Percentiles rank a stretch among this genome's conserved stretches.
Conservation (phyloP, 2,888 invertebrate genomes). For the Noctua fimbriata region DNA sequence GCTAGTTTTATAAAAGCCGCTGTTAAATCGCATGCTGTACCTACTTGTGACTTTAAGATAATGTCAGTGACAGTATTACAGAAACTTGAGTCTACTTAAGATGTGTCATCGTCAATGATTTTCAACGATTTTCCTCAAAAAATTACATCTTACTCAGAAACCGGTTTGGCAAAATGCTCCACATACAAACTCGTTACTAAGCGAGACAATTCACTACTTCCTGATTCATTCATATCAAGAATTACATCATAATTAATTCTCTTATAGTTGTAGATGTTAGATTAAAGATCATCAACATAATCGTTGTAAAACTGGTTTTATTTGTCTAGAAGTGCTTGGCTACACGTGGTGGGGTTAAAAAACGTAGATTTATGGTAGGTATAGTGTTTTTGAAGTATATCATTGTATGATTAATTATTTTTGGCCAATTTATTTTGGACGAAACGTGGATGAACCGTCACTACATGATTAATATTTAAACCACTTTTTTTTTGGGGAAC, state of each 20-base stretch:
- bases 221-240: conserved; percentile 54
- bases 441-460: neutral
- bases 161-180: conserved; percentile 25
- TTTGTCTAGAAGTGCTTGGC: conserved; percentile 4
- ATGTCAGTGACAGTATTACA: no score
- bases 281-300: conserved; percentile 46
- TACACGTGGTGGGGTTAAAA: conserved; percentile 31
- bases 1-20: no score
- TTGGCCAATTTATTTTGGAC: neutral
- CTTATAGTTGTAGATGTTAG: conserved; percentile 50
- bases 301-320: conserved; percentile 49
- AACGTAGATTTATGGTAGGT: conserved; percentile 27
- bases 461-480: neutral
- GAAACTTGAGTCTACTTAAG: neutral
- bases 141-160: conserved; percentile 6
- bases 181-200: conserved; percentile 31
- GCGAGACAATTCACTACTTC: conserved; percentile 34
- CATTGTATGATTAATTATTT: conserved; percentile 12
- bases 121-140: conserved; percentile 1
- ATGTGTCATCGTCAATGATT: neutral
- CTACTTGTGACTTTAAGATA: no score
- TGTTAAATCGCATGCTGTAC: no score
- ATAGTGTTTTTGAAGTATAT: conserved; percentile 6
- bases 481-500: neutral
- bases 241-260: conserved; percentile 60